Percentiles rank a stretch among this genome's conserved stretches.
phyloP scores from a whole-genome alignment of 2,113 vertebrate genomes.

The Xiphophorus hellerii region DNA sequence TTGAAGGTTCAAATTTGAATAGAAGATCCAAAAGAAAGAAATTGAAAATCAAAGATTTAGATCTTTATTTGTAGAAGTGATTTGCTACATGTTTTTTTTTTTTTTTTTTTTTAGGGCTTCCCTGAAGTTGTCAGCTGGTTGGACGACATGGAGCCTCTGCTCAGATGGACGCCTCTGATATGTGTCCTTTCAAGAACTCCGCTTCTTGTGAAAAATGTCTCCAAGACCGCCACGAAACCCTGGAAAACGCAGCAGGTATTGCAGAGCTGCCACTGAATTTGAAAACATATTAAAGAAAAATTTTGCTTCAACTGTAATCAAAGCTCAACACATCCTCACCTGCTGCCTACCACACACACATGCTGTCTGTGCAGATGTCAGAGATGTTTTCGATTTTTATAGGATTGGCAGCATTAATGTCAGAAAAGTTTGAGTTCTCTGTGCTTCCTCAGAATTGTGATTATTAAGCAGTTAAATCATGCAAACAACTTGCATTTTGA shows the following conservation, averaged over 20 bases:
- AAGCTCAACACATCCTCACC: slow-evolving; percentile 29
- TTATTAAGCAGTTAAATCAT: slow-evolving; percentile 50
- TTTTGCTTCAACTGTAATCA: not conserved
- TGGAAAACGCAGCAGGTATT: slow-evolving; percentile 84
- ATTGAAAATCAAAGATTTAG: not conserved
- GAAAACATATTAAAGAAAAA: not conserved
- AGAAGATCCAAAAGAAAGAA: too few relatives aligned
- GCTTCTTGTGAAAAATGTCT: slow-evolving; percentile 56
- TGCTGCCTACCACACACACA: slow-evolving; percentile 56
- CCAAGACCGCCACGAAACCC: slow-evolving; percentile 27
- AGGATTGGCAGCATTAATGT: not conserved
- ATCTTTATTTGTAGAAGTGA: slow-evolving; percentile 1
- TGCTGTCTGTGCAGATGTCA: not conserved
- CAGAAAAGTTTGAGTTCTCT: slow-evolving; percentile 10
- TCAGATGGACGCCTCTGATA: slow-evolving; percentile 75
- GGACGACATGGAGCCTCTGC: slow-evolving; percentile 70
- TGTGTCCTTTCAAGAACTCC: slow-evolving; percentile 59
- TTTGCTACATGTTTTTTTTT: not conserved
- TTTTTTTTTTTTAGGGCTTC: slow-evolving; percentile 58
- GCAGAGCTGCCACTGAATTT: not conserved
- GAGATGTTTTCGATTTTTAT: not conserved
- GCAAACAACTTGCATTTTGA: not conserved
- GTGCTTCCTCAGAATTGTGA: slow-evolving; percentile 39
- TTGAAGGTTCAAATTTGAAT: too few relatives aligned
- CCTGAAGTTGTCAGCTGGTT: slow-evolving; percentile 69